Conservation (phyloP, 2,888 invertebrate genomes). For the Nymphalis polychloros region DNA sequence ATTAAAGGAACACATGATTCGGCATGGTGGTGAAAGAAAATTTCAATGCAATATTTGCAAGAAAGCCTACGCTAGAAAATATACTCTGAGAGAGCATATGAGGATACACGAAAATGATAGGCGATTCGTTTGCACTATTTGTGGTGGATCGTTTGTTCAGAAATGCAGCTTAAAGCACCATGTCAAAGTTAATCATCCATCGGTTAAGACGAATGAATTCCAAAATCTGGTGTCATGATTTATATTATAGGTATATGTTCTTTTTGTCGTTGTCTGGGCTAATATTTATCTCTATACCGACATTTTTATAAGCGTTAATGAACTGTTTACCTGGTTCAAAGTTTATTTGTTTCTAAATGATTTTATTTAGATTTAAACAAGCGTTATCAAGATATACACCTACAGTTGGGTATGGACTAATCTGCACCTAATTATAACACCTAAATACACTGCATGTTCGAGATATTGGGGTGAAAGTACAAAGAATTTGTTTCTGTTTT, state of each 20-base stretch:
- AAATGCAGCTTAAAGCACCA: slow-evolving; percentile 72
- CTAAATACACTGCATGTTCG: slow-evolving; percentile 42
- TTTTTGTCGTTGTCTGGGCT: neutral
- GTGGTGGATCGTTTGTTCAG: slow-evolving; percentile 68
- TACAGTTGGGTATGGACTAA: slow-evolving; percentile 29
- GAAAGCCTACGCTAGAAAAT: slow-evolving; percentile 75
- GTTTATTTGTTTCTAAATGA: neutral
- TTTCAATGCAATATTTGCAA: slow-evolving; percentile 75
- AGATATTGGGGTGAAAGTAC: slow-evolving; percentile 43
- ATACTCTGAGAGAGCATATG: slow-evolving; percentile 71
- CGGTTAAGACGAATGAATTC: slow-evolving; percentile 35
- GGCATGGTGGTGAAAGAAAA: slow-evolving; percentile 77
- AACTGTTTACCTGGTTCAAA: neutral
- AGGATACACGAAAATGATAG: slow-evolving; percentile 70
- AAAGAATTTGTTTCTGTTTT: slow-evolving; percentile 64
- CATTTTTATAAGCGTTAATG: neutral
- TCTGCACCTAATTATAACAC: slow-evolving; percentile 39
- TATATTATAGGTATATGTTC: neutral
- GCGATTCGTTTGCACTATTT: slow-evolving; percentile 62
- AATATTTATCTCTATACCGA: neutral
- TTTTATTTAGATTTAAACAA: slow-evolving; percentile 6
- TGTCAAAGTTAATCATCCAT: slow-evolving; percentile 64
- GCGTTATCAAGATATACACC: slow-evolving; percentile 2
- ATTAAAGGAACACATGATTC: slow-evolving; percentile 78
- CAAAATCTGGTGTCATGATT: slow-evolving; percentile 30